A percentile compares a stretch with the other conserved stretches of the same genome.
Evolutionary conservation across 2,797 vertebrate species (phyloP).

Genomic region (Lacerta agilis): DNA sequence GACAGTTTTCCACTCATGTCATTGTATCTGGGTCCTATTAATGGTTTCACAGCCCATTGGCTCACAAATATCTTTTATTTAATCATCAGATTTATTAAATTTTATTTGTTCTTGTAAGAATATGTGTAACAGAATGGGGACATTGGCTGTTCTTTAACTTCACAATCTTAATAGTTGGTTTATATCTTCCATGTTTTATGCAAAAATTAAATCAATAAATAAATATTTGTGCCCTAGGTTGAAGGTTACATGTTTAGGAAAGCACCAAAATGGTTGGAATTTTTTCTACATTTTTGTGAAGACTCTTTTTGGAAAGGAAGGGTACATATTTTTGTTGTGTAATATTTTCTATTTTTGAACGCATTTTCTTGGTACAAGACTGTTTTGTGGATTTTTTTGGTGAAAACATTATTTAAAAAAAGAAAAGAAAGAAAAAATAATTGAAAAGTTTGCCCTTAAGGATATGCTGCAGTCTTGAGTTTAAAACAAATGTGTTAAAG

Average conservation of each 20-base stretch:
- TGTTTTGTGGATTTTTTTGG: slow-evolving; percentile 81
- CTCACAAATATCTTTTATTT: slow-evolving; percentile 67
- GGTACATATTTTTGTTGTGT: slow-evolving; percentile 90
- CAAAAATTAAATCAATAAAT: slow-evolving; percentile 84
- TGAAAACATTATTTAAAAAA: slow-evolving; percentile 86
- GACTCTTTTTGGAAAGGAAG: slow-evolving; percentile 86
- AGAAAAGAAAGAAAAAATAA: slow-evolving; percentile 81
- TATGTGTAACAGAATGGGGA: slow-evolving; percentile 73
- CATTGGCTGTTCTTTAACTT: slow-evolving; percentile 73
- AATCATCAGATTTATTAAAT: slow-evolving; percentile 45
- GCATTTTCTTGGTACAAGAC: slow-evolving; percentile 89
- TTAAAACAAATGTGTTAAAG: slow-evolving; percentile 87
- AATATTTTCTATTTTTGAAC: slow-evolving; percentile 90
- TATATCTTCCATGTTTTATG: slow-evolving; percentile 86
- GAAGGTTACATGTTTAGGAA: slow-evolving; percentile 84
- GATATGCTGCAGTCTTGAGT: slow-evolving; percentile 98
- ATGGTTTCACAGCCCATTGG: slow-evolving; percentile 67
- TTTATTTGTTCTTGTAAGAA: slow-evolving; percentile 76
- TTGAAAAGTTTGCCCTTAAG: slow-evolving; percentile 96
- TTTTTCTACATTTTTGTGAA: slow-evolving; percentile 87
- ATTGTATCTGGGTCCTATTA: slow-evolving; percentile 52
- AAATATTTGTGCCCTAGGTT: slow-evolving; percentile 83
- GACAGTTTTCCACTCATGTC: slow-evolving; percentile 69
- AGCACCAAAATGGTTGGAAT: slow-evolving; percentile 81
- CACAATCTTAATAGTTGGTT: slow-evolving; percentile 80